Base-by-base conservation (phyloP, 2,797 vertebrate genomes). In the Heterohyrax brucei region DNA sequence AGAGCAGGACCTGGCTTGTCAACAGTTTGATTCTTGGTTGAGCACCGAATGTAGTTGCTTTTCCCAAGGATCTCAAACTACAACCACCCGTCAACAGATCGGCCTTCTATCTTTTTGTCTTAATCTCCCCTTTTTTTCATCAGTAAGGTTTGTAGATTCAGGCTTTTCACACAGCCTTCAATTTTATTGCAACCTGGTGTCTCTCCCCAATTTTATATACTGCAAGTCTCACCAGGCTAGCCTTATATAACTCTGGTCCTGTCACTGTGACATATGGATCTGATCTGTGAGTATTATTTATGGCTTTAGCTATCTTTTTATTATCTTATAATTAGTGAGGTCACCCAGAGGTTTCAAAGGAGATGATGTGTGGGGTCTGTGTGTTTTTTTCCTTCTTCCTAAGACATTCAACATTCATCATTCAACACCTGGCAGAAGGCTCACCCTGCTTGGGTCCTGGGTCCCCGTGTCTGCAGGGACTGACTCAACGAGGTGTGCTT, bases 291-390 rank as follows among this genome's bases (percentile, higher is more conserved):
- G 81, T 30, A 76, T 90, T 80, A 56, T 93, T 96, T 93, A 94
- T 82, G 81, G 50, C 66, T 85, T 62, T 87, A 88, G 81, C 90
- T 92, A 28, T 59, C 82, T 92, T 87, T 90, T 79, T 9, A 79
- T 91, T 89, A 70, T 81, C 89, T 96, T 93, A 64, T 77, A 66
- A 90, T 94, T 83, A 92, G 85, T 72, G 82, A 80, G 81, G 85
- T 88, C 85, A 83, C 80, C 76, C 86, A 62, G 93, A 93, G 93
- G 85, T 92, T 87, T 90, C 70, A 66, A 30, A 73, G 68, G 89
- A 75, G 62, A 62, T 87, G 77, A 96, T 50, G 62, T 61, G 18
- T 70, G 59, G 68, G 50, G 84, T 53, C 39, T 93, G 72, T 3
- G 2, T 64, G 83, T 5, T 75, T 93, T 53, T 13, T 90, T 68